Percentiles rank a stretch among this genome's conserved stretches.
Evolutionary conservation across 2,797 vertebrate species (phyloP).

Genomic region (Acomys russatus): DNA sequence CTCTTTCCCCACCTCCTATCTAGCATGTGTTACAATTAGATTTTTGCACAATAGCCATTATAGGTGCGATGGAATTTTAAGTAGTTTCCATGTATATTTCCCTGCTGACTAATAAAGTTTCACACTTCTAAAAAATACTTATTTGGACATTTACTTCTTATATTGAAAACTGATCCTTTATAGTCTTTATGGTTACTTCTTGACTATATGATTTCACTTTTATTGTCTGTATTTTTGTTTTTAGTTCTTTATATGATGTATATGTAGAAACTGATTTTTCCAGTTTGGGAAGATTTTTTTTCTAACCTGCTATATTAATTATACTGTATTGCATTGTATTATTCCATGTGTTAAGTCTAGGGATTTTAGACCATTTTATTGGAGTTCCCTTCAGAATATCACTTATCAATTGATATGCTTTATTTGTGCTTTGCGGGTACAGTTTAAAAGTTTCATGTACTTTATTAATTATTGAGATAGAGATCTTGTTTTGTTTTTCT

Average conservation of each 20-base stretch:
- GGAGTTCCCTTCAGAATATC: neutral
- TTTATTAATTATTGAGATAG: neutral
- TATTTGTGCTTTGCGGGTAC: too few species aligned
- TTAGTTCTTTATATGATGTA: neutral
- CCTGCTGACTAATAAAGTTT: rapidly evolving
- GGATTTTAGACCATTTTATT: neutral
- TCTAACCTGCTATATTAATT: neutral
- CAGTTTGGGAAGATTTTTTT: neutral
- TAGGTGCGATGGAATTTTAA: neutral
- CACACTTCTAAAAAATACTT: neutral
- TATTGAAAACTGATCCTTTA: neutral
- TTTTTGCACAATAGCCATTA: neutral
- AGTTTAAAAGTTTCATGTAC: neutral
- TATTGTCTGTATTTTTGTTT: neutral
- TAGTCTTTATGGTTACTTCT: neutral
- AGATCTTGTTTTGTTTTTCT: neutral
- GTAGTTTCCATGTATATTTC: neutral
- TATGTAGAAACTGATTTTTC: neutral
- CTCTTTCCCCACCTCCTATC: too few species aligned
- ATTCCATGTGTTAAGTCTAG: neutral
- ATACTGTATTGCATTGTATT: too few species aligned
- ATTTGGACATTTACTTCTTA: neutral
- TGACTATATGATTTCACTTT: rapidly evolving
- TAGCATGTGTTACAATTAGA: too few species aligned
- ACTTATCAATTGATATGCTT: neutral